Percentiles rank a stretch among this genome's conserved stretches.
Evolutionary conservation across 2,888 invertebrate species (phyloP).

Genomic region (Apoda limacodes): DNA sequence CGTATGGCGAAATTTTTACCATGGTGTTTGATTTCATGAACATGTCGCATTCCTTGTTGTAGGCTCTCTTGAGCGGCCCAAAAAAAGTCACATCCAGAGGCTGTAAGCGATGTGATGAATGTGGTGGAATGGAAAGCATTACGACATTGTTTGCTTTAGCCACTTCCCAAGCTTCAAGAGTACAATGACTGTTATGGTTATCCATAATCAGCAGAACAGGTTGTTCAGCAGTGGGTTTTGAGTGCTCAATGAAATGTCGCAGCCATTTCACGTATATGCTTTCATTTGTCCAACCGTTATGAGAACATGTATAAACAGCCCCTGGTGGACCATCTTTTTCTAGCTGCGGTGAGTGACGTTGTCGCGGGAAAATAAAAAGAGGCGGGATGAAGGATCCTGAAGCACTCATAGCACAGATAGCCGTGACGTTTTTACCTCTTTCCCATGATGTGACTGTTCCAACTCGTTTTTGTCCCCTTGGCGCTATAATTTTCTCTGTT

Average conservation of each 20-base stretch:
- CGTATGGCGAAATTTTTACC: too few species aligned
- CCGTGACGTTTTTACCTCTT: conserved; percentile 17
- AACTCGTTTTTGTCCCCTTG: conserved; percentile 15
- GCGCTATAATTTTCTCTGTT: conserved; percentile 15
- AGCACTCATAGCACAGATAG: conserved; percentile 19
- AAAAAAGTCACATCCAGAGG: too few species aligned
- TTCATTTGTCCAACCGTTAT: conserved; percentile 15
- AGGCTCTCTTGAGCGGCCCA: too few species aligned
- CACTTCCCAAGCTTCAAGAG: conserved; percentile 9
- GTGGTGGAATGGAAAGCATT: too few species aligned
- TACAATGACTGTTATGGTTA: conserved; percentile 7
- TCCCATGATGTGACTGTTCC: conserved; percentile 17
- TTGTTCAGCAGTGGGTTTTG: conserved; percentile 5
- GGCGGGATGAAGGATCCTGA: conserved; percentile 15
- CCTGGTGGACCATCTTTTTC: conserved; percentile 18
- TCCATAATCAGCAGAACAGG: conserved; percentile 9
- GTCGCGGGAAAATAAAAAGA: conserved; percentile 15
- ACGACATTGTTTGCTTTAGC: too few species aligned
- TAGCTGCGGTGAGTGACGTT: conserved; percentile 16
- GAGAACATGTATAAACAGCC: conserved; percentile 15
- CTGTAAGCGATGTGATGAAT: too few species aligned
- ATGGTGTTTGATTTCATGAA: too few species aligned
- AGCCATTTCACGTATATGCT: conserved; percentile 2
- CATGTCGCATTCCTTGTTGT: too few species aligned
- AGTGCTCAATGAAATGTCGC: conserved; percentile 1